These are phyloP conservation scores for Nesidiocoris tenuis DNA, from an alignment of 2,888 invertebrate species.

Conservation along the genomic window DNA sequence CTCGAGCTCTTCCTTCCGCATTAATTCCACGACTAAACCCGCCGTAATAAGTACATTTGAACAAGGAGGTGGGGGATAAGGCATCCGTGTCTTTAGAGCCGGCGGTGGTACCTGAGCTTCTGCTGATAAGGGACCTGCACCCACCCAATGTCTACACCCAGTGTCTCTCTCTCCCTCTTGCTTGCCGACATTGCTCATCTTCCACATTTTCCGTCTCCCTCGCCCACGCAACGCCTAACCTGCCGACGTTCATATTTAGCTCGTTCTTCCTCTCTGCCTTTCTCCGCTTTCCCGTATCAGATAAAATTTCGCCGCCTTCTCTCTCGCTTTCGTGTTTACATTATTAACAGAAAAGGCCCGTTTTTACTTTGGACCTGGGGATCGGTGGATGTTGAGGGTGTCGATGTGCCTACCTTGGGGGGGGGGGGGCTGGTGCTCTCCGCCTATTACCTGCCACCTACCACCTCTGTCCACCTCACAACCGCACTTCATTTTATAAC, in stretches of 20 bases:
- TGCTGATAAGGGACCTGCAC: constrained; percentile 22
- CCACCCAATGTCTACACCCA: background rate
- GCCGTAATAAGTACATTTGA: constrained; percentile 40
- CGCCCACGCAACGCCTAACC: background rate
- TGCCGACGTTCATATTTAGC: constrained; percentile 39
- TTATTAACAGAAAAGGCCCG: constrained; percentile 38
- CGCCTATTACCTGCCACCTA: constrained; percentile 20
- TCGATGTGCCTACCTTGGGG: constrained; percentile 10
- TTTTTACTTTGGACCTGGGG: constrained; percentile 25
- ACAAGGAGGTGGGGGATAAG: constrained; percentile 8
- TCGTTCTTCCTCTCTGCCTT: constrained; percentile 8
- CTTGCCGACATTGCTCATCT: background rate
- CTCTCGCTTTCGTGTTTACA: constrained; percentile 23
- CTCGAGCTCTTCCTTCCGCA: constrained; percentile 35
- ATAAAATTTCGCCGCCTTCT: constrained; percentile 28
- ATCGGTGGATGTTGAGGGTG: background rate
- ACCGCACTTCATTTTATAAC: constrained; percentile 27
- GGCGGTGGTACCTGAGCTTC: constrained; percentile 16
- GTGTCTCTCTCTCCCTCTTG: background rate
- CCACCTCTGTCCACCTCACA: constrained; percentile 16
- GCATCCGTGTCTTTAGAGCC: background rate
- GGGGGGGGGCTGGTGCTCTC: too few species aligned
- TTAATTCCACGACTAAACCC: constrained; percentile 43
- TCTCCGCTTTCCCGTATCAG: constrained; percentile 19
- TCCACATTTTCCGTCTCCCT: background rate